A percentile compares a stretch with the other conserved stretches of the same genome.
phyloP scores from a whole-genome alignment of 2,797 vertebrate genomes.

The Myioborus miniatus region DNA sequence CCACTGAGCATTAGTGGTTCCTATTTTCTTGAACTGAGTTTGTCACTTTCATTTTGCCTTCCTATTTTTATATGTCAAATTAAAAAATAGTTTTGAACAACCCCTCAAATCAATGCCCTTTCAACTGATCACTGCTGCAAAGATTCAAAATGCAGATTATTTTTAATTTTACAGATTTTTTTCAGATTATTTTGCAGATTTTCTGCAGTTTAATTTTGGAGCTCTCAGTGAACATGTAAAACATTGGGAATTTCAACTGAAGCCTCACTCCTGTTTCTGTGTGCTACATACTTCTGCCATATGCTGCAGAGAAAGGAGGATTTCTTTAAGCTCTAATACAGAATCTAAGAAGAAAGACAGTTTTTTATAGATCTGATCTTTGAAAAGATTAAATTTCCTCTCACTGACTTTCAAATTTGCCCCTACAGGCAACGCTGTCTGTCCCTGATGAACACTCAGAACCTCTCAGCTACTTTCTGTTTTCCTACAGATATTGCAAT shows the following conservation, averaged over 20 bases:
- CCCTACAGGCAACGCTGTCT: constrained; percentile 30
- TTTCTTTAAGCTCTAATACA: constrained; percentile 56
- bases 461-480: constrained; percentile 19
- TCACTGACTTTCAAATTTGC: constrained; percentile 59
- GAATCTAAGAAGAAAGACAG: constrained; percentile 39
- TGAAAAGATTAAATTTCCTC: constrained; percentile 64
- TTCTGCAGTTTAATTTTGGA: not conserved
- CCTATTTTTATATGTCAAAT: not conserved
- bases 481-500: constrained; percentile 42
- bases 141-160: not conserved
- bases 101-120: not conserved
- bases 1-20: not conserved
- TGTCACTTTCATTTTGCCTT: not conserved
- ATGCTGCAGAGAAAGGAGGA: constrained; percentile 47
- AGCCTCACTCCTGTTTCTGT: not conserved
- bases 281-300: constrained; percentile 31
- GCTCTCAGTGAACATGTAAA: not conserved
- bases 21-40: not conserved
- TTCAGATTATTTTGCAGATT: not conserved
- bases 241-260: not conserved
- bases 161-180: not conserved
- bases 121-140: not conserved
- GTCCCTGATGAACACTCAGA: constrained; percentile 8
- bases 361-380: constrained; percentile 64
- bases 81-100: not conserved